Evolutionary conservation across 2,113 vertebrate genomes (phyloP), one percentile per base, ranked within the genome.

Genomic region (Peromyscus californicus): DNA sequence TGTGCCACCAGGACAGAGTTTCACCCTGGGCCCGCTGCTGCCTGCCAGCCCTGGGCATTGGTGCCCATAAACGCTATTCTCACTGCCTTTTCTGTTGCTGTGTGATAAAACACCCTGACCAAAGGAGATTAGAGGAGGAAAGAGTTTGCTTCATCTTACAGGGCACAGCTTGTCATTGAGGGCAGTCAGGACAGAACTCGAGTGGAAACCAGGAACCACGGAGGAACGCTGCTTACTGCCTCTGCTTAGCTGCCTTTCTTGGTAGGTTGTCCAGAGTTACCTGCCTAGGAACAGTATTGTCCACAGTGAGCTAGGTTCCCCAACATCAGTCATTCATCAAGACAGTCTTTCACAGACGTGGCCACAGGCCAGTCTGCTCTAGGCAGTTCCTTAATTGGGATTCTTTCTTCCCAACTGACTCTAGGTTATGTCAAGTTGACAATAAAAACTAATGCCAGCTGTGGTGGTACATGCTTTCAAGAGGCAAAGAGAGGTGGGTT

Each of bases 21-120:
- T 61, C 11, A 89, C 96, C 79, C 57, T 51, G 11, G 39, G 21
- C 79, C 88, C 79, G 65, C 87, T 74, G 90, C 79, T 11, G 51
- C 69, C 79, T 93, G 2, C 83, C 48, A 39, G n/a, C 48, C 83
- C 33, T 3, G 17, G 91, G 90, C 97, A 91, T 93, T 88, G 94
- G 36, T 24, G 2, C 33, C 86, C 45, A 15, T 16, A 63, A 3
- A 63, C 15, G 42, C 82, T 63, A 5, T 84, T 13, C 80, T 29
- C 29, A n/a, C 7, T 84, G 59, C 59, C 26, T 42, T 65, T 84
- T 65, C 82, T 42, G 24, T 42, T 63, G 39, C 15, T 63, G 22
- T 63, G 22, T 57, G 39, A 63, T 42, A 42, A 42, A 42, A 31
- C 15, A 63, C 59, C 11, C n/a, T 63, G 82, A 65, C 24, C 22